Percentiles rank a stretch among this genome's conserved stretches.
These are phyloP conservation scores for Taenioides sp. DNA, from an alignment of 2,797 vertebrate genomes.

Conservation along the genomic window DNA sequence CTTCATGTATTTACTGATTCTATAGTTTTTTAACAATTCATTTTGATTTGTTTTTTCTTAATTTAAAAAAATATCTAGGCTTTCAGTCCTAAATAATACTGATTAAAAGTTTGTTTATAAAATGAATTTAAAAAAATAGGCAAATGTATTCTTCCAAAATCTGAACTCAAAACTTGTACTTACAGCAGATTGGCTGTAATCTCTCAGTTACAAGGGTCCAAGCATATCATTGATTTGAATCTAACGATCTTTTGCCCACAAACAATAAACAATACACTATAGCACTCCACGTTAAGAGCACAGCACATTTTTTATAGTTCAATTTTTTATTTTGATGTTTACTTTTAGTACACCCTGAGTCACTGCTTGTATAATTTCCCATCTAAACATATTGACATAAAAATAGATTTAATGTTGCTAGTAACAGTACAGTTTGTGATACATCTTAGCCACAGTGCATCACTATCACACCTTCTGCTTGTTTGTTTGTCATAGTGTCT, in stretches of 20 bases:
- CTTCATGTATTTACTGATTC: too few species aligned
- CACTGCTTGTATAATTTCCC: neutral
- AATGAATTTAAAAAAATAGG: too few species aligned
- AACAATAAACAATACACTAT: neutral
- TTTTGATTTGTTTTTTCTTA: too few species aligned
- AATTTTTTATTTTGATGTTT: neutral
- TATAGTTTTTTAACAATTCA: too few species aligned
- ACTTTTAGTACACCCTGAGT: slow-evolving; percentile 3
- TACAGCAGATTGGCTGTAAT: too few species aligned
- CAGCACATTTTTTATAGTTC: neutral
- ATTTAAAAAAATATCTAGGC: too few species aligned
- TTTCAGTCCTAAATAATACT: too few species aligned
- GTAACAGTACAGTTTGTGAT: slow-evolving; percentile 27
- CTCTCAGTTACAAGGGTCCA: too few species aligned
- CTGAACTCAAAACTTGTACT: too few species aligned
- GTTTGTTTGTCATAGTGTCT: slow-evolving; percentile 15
- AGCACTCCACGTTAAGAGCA: neutral
- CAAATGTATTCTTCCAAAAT: too few species aligned
- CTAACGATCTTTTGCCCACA: neutral
- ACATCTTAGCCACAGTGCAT: slow-evolving; percentile 27
- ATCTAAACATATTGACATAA: slow-evolving; percentile 17
- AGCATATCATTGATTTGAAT: neutral
- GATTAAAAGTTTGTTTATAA: too few species aligned
- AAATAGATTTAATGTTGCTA: slow-evolving; percentile 17
- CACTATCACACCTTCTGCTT: slow-evolving; percentile 47